These are phyloP conservation scores for Pristionchus fissidentatus DNA, from an alignment of 2,888 invertebrate species.

Conservation along the genomic window DNA sequence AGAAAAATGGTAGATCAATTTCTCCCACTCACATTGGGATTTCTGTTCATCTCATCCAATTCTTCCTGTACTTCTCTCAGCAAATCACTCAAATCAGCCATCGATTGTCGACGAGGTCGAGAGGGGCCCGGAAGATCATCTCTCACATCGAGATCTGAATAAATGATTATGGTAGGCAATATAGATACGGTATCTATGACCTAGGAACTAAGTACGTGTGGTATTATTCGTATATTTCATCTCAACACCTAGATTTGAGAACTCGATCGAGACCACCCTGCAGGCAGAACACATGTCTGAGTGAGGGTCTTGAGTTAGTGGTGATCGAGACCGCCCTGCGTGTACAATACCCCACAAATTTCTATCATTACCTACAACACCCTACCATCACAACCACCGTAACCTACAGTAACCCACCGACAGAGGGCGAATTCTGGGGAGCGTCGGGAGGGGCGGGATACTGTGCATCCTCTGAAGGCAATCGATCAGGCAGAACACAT, in stretches of 20 bases:
- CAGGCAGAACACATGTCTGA: conserved; percentile 35
- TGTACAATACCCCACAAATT: no score
- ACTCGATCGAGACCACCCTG: neutral
- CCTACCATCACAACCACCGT: neutral
- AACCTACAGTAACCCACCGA: neutral
- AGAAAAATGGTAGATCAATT: no score
- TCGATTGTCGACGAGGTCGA: neutral
- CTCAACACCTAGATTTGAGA: neutral
- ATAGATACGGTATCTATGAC: neutral
- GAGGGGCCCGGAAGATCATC: neutral
- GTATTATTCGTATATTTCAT: no score
- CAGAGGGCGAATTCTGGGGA: neutral
- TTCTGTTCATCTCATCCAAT: conserved; percentile 19
- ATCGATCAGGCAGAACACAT: conserved; percentile 15
- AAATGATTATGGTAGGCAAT: neutral
- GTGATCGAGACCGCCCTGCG: no score
- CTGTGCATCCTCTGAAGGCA: conserved; percentile 22
- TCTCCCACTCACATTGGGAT: conserved; percentile 10
- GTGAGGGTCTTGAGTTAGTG: conserved; percentile 29
- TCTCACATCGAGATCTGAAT: neutral
- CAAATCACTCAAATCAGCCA: neutral
- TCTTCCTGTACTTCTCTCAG: neutral
- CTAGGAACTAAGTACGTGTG: no score
- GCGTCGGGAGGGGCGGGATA: conserved; percentile 10
- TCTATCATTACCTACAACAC: no score